A percentile compares a stretch with the other conserved stretches of the same genome.
Conservation (phyloP, 2,888 invertebrate genomes). For the Gortyna flavago region DNA sequence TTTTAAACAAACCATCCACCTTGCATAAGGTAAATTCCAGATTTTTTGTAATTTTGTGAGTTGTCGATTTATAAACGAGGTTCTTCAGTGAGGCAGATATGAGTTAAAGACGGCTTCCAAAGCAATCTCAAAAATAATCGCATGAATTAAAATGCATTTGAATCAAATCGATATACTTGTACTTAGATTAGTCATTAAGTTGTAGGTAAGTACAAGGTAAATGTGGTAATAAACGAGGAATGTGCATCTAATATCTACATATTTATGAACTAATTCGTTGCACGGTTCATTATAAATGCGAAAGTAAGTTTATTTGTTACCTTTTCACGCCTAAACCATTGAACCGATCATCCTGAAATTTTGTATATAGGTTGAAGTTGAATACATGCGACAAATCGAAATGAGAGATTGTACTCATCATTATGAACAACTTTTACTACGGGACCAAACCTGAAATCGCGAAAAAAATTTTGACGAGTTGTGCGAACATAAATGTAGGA, state of each 20-base stretch:
- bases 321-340: too few species aligned
- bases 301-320: too few species aligned
- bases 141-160: conserved; percentile 14
- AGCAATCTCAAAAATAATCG: conserved; percentile 9
- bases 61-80: background rate
- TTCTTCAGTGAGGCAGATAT: background rate
- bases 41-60: background rate
- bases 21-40: background rate
- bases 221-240: conserved; percentile 13
- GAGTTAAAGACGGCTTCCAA: background rate
- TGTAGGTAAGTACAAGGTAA: too few species aligned
- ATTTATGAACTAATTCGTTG: conserved; percentile 28
- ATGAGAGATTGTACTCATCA: too few species aligned
- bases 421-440: too few species aligned
- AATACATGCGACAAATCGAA: too few species aligned
- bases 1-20: background rate
- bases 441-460: too few species aligned
- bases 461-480: too few species aligned
- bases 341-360: too few species aligned
- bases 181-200: background rate
- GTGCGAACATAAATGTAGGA: too few species aligned
- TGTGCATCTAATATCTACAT: conserved; percentile 25
- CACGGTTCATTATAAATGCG: too few species aligned
- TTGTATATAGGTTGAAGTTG: too few species aligned
- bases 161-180: conserved; percentile 16